These are phyloP conservation scores for Stichopus horrens DNA, from an alignment of 53 echinoderm and acorn worm genomes.

Conservation along the genomic window DNA sequence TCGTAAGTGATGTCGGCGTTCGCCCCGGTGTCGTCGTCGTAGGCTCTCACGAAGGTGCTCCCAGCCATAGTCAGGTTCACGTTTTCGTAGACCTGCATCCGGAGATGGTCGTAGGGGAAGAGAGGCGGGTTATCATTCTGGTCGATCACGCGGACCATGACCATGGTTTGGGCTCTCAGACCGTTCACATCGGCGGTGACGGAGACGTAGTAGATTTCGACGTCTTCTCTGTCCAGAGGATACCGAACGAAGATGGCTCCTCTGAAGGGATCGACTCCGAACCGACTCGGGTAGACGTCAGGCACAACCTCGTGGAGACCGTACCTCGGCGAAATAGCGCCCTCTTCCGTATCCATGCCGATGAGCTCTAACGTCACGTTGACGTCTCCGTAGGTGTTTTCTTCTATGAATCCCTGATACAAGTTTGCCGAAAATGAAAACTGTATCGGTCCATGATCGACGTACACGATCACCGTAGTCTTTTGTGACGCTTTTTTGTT, in stretches of 20 bases:
- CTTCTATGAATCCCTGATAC: conserved; percentile 36
- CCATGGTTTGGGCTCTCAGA: background rate
- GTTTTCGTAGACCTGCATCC: conserved; percentile 83
- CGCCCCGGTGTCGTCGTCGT: conserved; percentile 71
- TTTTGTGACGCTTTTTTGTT: background rate
- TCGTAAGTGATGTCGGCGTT: conserved; percentile 68
- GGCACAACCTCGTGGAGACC: conserved; percentile 14
- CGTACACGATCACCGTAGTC: background rate
- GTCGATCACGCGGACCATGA: conserved; percentile 52
- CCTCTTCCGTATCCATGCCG: background rate
- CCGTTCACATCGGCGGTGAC: background rate
- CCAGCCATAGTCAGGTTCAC: conserved; percentile 62
- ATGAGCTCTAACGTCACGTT: conserved; percentile 21
- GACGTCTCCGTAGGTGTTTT: conserved; percentile 27
- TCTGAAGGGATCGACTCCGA: conserved; percentile 2
- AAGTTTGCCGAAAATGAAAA: background rate
- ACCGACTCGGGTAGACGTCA: conserved; percentile 13
- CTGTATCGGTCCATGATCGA: background rate
- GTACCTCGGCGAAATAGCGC: background rate
- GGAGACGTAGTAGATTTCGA: conserved; percentile 15
- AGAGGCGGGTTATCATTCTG: conserved; percentile 88
- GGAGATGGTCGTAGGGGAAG: conserved; percentile 77
- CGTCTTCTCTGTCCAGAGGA: conserved; percentile 41
- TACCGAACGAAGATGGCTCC: conserved; percentile 21
- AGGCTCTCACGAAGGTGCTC: conserved; percentile 61